Evolutionary conservation across 2,888 invertebrate species (phyloP).

Genomic region (Lepeophtheirus nordmannii): DNA sequence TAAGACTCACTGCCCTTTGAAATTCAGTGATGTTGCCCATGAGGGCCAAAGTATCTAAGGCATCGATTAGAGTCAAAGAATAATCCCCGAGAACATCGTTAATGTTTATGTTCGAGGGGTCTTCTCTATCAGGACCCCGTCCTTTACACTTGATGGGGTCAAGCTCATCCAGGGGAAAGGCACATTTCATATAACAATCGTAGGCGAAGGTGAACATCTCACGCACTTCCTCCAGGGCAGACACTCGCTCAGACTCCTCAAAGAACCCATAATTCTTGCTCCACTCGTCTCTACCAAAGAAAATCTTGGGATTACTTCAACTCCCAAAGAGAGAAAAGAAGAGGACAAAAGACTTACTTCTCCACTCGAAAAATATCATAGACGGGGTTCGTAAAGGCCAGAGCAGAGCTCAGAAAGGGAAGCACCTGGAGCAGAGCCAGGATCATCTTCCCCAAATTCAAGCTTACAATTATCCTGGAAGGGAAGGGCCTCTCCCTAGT

Average conservation of each 20-base stretch:
- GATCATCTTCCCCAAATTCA: too few species aligned
- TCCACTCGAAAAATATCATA: too few species aligned
- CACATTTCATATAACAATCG: conserved; percentile 46
- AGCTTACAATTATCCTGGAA: too few species aligned
- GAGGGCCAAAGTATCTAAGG: conserved; percentile 44
- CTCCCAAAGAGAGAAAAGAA: too few species aligned
- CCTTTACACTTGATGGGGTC: conserved; percentile 41
- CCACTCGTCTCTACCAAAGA: conserved; percentile 6
- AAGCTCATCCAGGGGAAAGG: conserved; percentile 47
- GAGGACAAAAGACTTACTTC: too few species aligned
- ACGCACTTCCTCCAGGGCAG: conserved; percentile 36
- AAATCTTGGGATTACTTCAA: too few species aligned
- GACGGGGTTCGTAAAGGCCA: too few species aligned
- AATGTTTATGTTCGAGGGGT: conserved; percentile 44
- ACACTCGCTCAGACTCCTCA: conserved; percentile 33
- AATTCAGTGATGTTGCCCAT: conserved; percentile 45
- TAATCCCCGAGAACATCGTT: conserved; percentile 50
- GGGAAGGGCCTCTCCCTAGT: too few species aligned
- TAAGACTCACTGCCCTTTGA: conserved; percentile 41
- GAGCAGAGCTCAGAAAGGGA: too few species aligned
- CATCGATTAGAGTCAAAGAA: conserved; percentile 44
- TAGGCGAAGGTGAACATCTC: conserved; percentile 45
- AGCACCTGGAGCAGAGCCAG: too few species aligned
- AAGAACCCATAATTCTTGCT: conserved; percentile 34
- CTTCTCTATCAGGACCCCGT: conserved; percentile 13